These are phyloP conservation scores for Todiramphus chloris DNA, from an alignment of 2,113 vertebrate genomes.

Conservation along the genomic window DNA sequence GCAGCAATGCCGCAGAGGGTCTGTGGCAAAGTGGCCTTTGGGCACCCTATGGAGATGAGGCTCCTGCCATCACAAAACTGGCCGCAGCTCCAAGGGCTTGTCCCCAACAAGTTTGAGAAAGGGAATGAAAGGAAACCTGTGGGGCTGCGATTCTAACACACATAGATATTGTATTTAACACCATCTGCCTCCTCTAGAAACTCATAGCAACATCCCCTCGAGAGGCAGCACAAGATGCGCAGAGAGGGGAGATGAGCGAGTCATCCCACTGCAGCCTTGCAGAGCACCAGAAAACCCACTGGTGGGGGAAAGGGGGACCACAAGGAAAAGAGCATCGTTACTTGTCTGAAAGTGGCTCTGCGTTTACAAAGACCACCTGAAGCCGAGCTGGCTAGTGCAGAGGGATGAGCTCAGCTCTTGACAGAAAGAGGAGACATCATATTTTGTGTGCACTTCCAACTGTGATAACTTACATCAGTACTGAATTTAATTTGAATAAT, in stretches of 20 bases:
- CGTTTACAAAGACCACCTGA: constrained; percentile 4
- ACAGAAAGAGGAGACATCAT: neutral
- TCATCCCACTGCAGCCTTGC: neutral
- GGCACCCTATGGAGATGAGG: neutral
- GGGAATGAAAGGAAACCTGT: neutral
- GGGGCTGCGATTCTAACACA: neutral
- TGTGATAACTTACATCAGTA: neutral
- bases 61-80: neutral
- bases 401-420: constrained; percentile 8
- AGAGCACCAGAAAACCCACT: neutral
- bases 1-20: neutral
- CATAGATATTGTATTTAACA: neutral
- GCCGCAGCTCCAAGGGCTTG: neutral
- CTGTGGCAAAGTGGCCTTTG: neutral
- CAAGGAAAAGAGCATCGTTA: neutral
- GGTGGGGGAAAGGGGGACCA: neutral
- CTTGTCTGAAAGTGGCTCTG: neutral
- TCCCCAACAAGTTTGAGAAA: neutral
- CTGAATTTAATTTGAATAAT: constrained; percentile 52
- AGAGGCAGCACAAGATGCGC: neutral
- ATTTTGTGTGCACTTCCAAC: neutral
- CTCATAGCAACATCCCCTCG: neutral
- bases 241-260: neutral
- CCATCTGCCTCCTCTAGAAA: neutral
- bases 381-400: neutral